phyloP scores from a whole-genome alignment of 1,140 invertebrate genomes.

The Drosophila suzukii region DNA sequence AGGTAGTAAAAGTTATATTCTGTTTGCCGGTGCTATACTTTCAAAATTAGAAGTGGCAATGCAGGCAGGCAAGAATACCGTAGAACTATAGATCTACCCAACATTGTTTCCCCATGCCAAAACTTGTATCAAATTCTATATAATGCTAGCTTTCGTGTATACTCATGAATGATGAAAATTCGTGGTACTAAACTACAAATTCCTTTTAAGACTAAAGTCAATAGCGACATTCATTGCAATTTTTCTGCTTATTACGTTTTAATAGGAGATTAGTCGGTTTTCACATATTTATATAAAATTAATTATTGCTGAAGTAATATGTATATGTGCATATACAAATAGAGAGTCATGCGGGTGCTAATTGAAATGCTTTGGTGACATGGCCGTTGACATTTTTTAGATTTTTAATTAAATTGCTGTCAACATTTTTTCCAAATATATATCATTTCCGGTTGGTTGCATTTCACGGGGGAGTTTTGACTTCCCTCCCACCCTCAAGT shows the following conservation, averaged over 20 bases:
- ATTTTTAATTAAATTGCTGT: slow-evolving; percentile 77
- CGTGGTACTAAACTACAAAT: not conserved
- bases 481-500: not conserved
- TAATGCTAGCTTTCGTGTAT: no score
- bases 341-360: slow-evolving; percentile 37
- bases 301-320: slow-evolving; percentile 6
- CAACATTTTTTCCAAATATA: slow-evolving; percentile 39
- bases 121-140: not conserved
- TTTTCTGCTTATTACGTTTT: not conserved
- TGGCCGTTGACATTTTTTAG: slow-evolving; percentile 66
- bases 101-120: not conserved
- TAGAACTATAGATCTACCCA: not conserved
- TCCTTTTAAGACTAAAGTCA: not conserved
- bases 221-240: not conserved
- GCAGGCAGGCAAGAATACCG: slow-evolving; percentile 24
- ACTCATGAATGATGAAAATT: not conserved
- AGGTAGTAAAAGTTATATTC: slow-evolving; percentile 10
- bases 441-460: slow-evolving; percentile 18
- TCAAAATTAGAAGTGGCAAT: slow-evolving; percentile 20
- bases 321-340: slow-evolving; percentile 1
- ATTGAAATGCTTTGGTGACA: slow-evolving; percentile 67
- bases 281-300: slow-evolving; percentile 31
- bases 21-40: slow-evolving; percentile 10
- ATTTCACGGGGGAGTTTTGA: slow-evolving; percentile 15
- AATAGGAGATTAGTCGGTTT: slow-evolving; percentile 7